Percentiles rank a stretch among this genome's conserved stretches.
Evolutionary conservation across 1,140 invertebrate genomes (phyloP).

Genomic region (Gryon sp.): DNA sequence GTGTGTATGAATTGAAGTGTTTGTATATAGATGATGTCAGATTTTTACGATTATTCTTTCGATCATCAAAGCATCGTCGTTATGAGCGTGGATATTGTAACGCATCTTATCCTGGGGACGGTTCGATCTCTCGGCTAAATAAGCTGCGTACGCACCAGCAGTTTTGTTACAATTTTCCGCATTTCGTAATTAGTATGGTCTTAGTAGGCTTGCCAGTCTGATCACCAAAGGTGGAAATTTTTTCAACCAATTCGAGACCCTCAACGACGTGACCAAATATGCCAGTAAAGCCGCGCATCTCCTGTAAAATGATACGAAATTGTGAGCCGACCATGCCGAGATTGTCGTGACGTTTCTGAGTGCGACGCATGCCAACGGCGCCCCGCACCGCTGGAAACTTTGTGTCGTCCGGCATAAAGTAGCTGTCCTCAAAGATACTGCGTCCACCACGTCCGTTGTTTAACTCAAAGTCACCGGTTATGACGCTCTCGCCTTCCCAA

Average conservation of each 20-base stretch:
- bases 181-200: slow-evolving; percentile 87
- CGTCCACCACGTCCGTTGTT: slow-evolving; percentile 90
- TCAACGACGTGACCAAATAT: slow-evolving; percentile 91
- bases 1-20: slow-evolving; percentile 5
- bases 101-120: slow-evolving; percentile 39
- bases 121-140: slow-evolving; percentile 15
- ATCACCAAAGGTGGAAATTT: slow-evolving; percentile 88
- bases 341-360: slow-evolving; percentile 89
- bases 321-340: slow-evolving; percentile 90
- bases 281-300: slow-evolving; percentile 90
- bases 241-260: slow-evolving; percentile 89
- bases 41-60: slow-evolving; percentile 39
- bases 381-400: slow-evolving; percentile 87
- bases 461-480: slow-evolving; percentile 89
- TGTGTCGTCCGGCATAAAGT: slow-evolving; percentile 90
- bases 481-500: slow-evolving; percentile 90
- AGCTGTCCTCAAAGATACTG: slow-evolving; percentile 87
- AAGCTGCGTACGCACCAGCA: not conserved
- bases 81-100: slow-evolving; percentile 1
- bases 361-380: slow-evolving; percentile 90
- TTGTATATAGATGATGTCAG: slow-evolving; percentile 25
- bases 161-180: slow-evolving; percentile 84
- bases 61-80: slow-evolving; percentile 15
- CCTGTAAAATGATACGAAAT: slow-evolving; percentile 89
- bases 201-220: slow-evolving; percentile 88